Conservation (phyloP, 2,797 vertebrate genomes). For the Champsocephalus esox region DNA sequence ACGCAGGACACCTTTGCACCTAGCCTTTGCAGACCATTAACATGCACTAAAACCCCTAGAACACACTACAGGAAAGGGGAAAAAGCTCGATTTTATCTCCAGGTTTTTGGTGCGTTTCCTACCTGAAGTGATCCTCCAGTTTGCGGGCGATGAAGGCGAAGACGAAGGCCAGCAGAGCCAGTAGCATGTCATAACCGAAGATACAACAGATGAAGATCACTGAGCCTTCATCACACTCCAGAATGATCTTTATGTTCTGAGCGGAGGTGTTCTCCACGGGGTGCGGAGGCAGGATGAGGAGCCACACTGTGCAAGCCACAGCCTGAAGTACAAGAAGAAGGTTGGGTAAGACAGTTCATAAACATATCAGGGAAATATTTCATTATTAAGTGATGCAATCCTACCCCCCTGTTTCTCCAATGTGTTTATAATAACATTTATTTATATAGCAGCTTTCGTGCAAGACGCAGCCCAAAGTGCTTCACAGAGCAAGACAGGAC, state of each 20-base stretch:
- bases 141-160: constrained; percentile 86
- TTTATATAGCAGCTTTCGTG: too few species aligned
- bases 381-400: too few species aligned
- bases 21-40: too few species aligned
- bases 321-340: constrained; percentile 59
- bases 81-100: not conserved
- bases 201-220: constrained; percentile 88
- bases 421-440: too few species aligned
- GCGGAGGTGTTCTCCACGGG: constrained; percentile 88
- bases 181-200: constrained; percentile 87
- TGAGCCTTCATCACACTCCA: constrained; percentile 89
- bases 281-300: constrained; percentile 83
- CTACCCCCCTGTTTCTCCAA: too few species aligned
- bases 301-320: constrained; percentile 84
- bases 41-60: too few species aligned
- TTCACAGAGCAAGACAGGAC: too few species aligned
- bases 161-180: constrained; percentile 87
- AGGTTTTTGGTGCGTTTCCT: not conserved
- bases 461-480: too few species aligned
- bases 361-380: too few species aligned
- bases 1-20: too few species aligned
- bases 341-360: not conserved
- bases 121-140: constrained; percentile 88
- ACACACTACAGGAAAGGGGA: too few species aligned
- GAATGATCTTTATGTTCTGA: constrained; percentile 90